phyloP scores from a whole-genome alignment of 2,797 vertebrate species.

The Tokudaia muenninki region DNA sequence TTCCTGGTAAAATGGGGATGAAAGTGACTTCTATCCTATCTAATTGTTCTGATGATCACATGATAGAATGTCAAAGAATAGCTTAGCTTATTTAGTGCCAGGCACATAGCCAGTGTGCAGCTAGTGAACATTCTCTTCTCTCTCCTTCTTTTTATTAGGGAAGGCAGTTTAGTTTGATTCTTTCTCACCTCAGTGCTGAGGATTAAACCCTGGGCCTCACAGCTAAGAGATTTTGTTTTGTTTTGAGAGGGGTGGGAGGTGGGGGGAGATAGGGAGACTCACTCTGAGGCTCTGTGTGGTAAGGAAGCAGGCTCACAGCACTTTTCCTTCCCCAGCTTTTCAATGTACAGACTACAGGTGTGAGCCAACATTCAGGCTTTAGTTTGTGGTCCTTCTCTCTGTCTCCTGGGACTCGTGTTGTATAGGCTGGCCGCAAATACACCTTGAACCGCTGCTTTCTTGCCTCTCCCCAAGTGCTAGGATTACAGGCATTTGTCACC shows the following conservation, averaged over 20 bases:
- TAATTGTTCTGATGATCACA: neutral
- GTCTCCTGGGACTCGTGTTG: neutral
- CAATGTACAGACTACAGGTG: neutral
- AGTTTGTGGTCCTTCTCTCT: neutral
- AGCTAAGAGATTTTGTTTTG: neutral
- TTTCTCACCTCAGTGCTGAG: too few relatives aligned
- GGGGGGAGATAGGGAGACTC: neutral
- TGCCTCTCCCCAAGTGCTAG: neutral
- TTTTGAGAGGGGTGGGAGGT: neutral
- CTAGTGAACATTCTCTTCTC: slow-evolving; percentile 35
- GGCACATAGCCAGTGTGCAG: neutral
- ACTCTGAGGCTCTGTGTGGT: neutral
- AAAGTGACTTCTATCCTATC: neutral
- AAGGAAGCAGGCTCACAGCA: neutral
- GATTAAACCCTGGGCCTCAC: neutral
- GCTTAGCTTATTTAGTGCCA: slow-evolving; percentile 18
- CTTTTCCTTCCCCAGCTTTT: neutral
- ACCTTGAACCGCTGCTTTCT: neutral
- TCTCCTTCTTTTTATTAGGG: neutral
- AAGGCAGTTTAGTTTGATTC: neutral
- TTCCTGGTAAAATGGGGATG: neutral
- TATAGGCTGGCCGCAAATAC: neutral
- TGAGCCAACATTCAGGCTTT: neutral
- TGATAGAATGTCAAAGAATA: neutral
- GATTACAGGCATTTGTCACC: neutral